These are phyloP conservation scores for Maniola hyperantus DNA, from an alignment of 2,888 invertebrate genomes.

Conservation along the genomic window DNA sequence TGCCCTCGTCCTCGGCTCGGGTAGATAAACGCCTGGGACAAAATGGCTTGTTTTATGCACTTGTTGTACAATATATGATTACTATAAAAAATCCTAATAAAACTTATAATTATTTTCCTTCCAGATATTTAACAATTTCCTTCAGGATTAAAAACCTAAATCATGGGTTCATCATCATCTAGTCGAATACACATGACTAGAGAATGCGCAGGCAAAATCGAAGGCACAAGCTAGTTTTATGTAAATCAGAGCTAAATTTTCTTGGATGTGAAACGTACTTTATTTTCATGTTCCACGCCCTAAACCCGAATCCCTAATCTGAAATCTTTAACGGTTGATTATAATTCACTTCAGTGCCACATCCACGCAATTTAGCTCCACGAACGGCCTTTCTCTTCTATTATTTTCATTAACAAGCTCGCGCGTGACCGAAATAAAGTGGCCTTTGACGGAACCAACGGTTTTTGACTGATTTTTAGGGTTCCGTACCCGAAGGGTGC, in stretches of 20 bases:
- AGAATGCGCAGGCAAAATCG: no score
- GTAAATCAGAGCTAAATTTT: neutral
- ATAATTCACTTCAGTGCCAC: slow-evolving; percentile 44
- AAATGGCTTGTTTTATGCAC: no score
- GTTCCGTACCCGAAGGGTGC: neutral
- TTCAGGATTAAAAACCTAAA: no score
- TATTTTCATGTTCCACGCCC: slow-evolving; percentile 1
- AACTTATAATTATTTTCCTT: no score
- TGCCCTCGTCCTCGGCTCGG: no score
- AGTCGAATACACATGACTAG: no score
- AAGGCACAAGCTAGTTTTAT: no score
- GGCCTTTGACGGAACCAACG: slow-evolving; percentile 54
- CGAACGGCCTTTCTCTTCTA: slow-evolving; percentile 60
- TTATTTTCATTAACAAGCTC: slow-evolving; percentile 72
- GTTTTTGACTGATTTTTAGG: slow-evolving; percentile 48
- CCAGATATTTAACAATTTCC: no score
- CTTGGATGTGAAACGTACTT: neutral
- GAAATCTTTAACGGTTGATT: slow-evolving; percentile 30
- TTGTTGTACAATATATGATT: no score
- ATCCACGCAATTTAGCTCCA: slow-evolving; percentile 54
- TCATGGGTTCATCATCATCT: no score
- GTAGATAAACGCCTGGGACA: no score
- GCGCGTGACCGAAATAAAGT: slow-evolving; percentile 72
- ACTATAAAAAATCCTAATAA: no score
- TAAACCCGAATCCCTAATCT: slow-evolving; percentile 19